Evolutionary conservation across 2,888 invertebrate genomes (phyloP), one percentile per base, ranked within the genome.

Genomic region (Lingula anatina): DNA sequence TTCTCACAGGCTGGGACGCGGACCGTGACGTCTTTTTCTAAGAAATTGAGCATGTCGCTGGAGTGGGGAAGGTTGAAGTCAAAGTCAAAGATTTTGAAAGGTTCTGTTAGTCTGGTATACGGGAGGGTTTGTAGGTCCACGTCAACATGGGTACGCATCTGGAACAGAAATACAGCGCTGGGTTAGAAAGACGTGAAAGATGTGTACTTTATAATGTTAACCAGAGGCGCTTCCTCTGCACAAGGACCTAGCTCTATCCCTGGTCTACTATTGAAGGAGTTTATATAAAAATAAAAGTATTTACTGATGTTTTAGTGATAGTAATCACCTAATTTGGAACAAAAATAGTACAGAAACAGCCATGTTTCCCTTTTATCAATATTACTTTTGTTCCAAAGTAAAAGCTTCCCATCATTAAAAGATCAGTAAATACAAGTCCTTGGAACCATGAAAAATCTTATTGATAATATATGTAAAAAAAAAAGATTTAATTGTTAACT

Each of bases 81-180:
- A 39, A 70, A 55, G 23, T 54, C 44, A 41, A 70, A 60, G 42
- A 71, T 41, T 50, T 63, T 58, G 43, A 69, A 65, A 23, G 66
- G 65, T 26, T 65, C 59, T 5, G 68, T 60, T 9, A 73, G 57
- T 46, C 59, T 60, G 20, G 53, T 60, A 54, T 71, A 62, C 5
- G 55, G 54, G 21, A 70, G 57, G 4, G 62, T 64, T 12, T 50
- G 43, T n/a, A 72, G 55, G 39, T 65, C 60, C 24, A 73, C 64
- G 46, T 67, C 69, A 18, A 62, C 56, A 49, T 72, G 69, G 26
- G 60, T 66, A 5, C 59, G 57, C 56, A 66, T 64, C 71, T 71
- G 61, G 24, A 57, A 55, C 39, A 28, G 49, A 21, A 52, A 47
- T n/a, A n/a, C n/a, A n/a, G n/a, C n/a, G n/a, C n/a, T n/a, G n/a